Base-by-base conservation (phyloP, 2,888 invertebrate species). In the Pammene fasciana region DNA sequence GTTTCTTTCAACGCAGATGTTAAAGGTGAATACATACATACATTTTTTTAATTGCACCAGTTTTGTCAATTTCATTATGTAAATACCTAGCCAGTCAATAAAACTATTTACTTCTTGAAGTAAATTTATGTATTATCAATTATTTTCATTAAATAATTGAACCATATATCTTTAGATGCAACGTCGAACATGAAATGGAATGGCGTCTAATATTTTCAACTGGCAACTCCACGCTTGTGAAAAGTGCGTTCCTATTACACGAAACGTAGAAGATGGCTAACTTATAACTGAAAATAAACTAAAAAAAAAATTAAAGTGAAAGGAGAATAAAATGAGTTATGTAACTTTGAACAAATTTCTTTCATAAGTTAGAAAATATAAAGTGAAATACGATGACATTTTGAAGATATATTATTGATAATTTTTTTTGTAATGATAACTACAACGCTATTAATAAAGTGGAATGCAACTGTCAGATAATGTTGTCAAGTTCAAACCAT, bases 1-100 rank as follows among this genome's bases (percentile, higher is more conserved):
- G 84, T 81, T 87, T 78, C 86, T 77, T 84, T 86, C 67, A 65
- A 79, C 76, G 74, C 67, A 67, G 18, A 50, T 50, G 13, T 18
- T 50, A 4, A 10, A 50, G 16, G 0, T 13, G 13, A 14, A 14
- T 7, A 46, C 8, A n/a, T n/a, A n/a, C 8, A 14, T 14, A 0
- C 8, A 48, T 7, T 10, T 48, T 2, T 48, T 5, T 48, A 48
- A 6, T 2, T 48, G 16, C 10, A 2, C 2, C 2, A 9, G 6
- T 10, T 41, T 41, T 9, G 41, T 10, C 2, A 41, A 10, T 41
- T 41, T 10, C 6, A 10, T 10, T 41, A 41, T 41, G 41, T 46
- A 4, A n/a, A n/a, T n/a, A 46, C 3, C 45, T 41, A 10, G 10
- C 10, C 5, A 41, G 9, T 41, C 2, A 41, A 9, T 41, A 10